These are phyloP conservation scores for Ditylenchus weischeri DNA, from an alignment of 2,888 invertebrate genomes.

Conservation along the genomic window DNA sequence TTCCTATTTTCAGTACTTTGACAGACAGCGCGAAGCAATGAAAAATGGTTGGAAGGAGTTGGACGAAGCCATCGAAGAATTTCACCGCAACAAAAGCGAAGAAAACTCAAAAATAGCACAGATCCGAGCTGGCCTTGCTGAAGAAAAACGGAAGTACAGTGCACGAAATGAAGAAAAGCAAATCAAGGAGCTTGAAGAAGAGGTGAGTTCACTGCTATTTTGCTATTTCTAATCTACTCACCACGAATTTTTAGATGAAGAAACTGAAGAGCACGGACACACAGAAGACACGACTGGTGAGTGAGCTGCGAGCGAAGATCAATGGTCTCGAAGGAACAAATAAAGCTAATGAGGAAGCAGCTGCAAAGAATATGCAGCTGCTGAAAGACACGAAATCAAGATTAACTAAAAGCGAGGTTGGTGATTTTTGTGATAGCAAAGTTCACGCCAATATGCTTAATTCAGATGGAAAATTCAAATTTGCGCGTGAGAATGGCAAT, in stretches of 20 bases:
- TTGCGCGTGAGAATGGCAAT: constrained; percentile 10
- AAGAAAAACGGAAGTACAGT: constrained; percentile 6
- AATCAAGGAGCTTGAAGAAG: constrained; percentile 14
- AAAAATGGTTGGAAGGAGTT: constrained; percentile 18
- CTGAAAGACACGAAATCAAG: constrained; percentile 5
- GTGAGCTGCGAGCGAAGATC: constrained; percentile 19
- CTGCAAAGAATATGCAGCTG: constrained; percentile 4
- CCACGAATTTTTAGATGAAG: constrained; percentile 6
- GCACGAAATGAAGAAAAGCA: constrained; percentile 17
- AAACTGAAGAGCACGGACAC: constrained; percentile 16
- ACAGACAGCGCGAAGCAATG: constrained; percentile 15
- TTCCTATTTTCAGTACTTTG: constrained; percentile 20
- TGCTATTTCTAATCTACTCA: not conserved
- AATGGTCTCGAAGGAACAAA: constrained; percentile 18
- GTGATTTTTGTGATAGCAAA: not conserved
- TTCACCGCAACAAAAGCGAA: constrained; percentile 16
- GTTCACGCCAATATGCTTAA: too few relatives aligned
- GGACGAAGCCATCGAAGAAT: constrained; percentile 12
- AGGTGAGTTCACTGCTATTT: constrained; percentile 11
- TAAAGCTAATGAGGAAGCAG: constrained; percentile 13
- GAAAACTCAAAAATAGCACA: constrained; percentile 22
- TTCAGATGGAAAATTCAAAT: constrained; percentile 18
- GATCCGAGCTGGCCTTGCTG: constrained; percentile 12
- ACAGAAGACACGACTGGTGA: constrained; percentile 4
- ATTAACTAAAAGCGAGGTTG: constrained; percentile 14